Evolutionary conservation across 1,140 invertebrate genomes (phyloP).

Genomic region (Formica exsecta): DNA sequence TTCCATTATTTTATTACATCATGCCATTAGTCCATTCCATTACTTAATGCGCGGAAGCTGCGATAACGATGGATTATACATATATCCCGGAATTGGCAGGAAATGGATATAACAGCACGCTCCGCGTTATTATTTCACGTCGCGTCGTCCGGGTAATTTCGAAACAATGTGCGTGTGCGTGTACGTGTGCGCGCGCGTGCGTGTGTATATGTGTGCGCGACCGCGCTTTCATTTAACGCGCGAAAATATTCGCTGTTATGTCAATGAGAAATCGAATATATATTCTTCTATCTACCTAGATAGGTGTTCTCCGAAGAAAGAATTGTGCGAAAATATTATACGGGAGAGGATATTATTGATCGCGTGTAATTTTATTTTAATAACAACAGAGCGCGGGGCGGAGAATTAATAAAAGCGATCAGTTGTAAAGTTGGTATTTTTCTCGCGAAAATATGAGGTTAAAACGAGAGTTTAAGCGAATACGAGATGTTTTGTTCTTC

Average conservation of each 20-base stretch:
- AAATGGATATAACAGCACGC: constrained; percentile 42
- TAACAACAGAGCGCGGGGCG: not conserved
- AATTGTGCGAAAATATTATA: not conserved
- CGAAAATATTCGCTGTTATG: constrained; percentile 28
- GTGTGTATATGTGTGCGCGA: not conserved
- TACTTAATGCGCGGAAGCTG: constrained; percentile 39
- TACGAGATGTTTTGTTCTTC: constrained; percentile 20
- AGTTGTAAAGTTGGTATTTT: constrained; percentile 37
- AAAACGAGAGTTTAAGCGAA: constrained; percentile 5
- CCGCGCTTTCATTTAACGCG: constrained; percentile 29
- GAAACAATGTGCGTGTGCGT: not conserved
- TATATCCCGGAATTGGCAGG: constrained; percentile 28
- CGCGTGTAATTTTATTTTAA: not conserved
- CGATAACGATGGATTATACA: constrained; percentile 25
- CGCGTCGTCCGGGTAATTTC: constrained; percentile 24
- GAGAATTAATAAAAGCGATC: constrained; percentile 30
- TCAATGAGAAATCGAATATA: not conserved
- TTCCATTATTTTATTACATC: constrained; percentile 59
- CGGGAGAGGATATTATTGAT: not conserved
- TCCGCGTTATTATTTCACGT: constrained; percentile 48
- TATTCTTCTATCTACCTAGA: not conserved
- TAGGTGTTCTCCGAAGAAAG: not conserved
- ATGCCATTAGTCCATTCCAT: constrained; percentile 50
- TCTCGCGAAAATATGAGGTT: constrained; percentile 9
- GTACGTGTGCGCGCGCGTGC: too few relatives aligned